Evolutionary conservation across 1,140 invertebrate genomes (phyloP).

Genomic region (Nixonia krombeini): DNA sequence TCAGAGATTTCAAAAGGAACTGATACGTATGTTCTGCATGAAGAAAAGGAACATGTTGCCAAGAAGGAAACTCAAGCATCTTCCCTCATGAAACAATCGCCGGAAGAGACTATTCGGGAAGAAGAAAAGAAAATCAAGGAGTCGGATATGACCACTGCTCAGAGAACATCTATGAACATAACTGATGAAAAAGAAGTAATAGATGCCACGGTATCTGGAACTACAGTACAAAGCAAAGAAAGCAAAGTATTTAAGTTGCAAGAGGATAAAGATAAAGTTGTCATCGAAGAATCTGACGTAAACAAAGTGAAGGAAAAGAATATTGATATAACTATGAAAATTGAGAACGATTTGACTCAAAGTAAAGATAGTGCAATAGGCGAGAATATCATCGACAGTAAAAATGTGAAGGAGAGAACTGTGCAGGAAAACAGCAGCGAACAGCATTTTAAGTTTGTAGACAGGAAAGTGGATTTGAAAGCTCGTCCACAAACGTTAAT

Average conservation of each 20-base stretch:
- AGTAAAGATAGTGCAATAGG: slow-evolving; percentile 20
- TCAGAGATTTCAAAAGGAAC: slow-evolving; percentile 55
- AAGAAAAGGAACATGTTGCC: slow-evolving; percentile 57
- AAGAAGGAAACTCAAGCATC: slow-evolving; percentile 55
- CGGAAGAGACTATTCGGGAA: slow-evolving; percentile 55
- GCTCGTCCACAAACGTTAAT: slow-evolving; percentile 25
- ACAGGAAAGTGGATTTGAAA: slow-evolving; percentile 36
- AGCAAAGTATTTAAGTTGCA: slow-evolving; percentile 39
- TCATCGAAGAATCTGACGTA: slow-evolving; percentile 42
- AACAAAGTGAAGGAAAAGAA: slow-evolving; percentile 46
- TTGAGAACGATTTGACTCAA: slow-evolving; percentile 48
- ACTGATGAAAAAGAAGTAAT: slow-evolving; percentile 54
- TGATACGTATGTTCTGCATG: slow-evolving; percentile 55
- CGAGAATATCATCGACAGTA: slow-evolving; percentile 18
- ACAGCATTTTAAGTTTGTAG: slow-evolving; percentile 39
- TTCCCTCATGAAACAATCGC: slow-evolving; percentile 53
- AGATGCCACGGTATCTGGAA: slow-evolving; percentile 51
- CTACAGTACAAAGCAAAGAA: slow-evolving; percentile 44
- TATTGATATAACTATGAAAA: slow-evolving; percentile 53
- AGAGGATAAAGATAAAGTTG: slow-evolving; percentile 54
- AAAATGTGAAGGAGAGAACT: slow-evolving; percentile 40
- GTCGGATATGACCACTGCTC: slow-evolving; percentile 41
- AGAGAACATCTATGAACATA: slow-evolving; percentile 54
- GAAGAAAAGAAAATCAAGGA: slow-evolving; percentile 49
- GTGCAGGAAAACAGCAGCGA: slow-evolving; percentile 50